phyloP scores from a whole-genome alignment of 2,113 vertebrate species.

The Chlamydotis undulata region DNA sequence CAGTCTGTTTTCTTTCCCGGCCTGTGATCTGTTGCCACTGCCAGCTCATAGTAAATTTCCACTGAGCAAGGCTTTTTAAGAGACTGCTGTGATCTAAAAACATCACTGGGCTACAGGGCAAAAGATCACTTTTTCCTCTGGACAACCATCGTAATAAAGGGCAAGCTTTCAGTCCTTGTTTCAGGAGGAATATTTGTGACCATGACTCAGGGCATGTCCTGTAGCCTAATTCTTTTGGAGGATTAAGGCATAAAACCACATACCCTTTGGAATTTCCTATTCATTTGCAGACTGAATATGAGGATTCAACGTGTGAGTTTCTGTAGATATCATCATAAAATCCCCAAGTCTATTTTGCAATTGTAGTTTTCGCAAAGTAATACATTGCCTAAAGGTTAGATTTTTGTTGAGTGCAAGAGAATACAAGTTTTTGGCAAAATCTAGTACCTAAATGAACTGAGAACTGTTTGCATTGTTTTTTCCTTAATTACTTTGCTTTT shows the following conservation, averaged over 20 bases:
- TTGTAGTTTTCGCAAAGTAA: background rate
- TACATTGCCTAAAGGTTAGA: background rate
- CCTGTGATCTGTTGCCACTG: background rate
- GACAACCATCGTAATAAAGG: background rate
- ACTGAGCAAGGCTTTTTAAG: background rate
- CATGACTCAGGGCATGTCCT: background rate
- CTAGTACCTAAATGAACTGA: background rate
- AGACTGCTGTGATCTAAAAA: background rate
- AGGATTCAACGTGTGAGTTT: background rate
- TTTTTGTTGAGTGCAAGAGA: background rate
- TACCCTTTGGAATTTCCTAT: background rate
- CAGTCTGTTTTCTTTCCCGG: background rate
- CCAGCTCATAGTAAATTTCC: background rate
- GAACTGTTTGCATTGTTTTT: background rate
- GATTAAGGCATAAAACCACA: background rate
- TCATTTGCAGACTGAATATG: background rate
- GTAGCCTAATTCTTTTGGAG: background rate
- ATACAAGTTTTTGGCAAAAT: background rate
- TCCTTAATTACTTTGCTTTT: constrained; percentile 31
- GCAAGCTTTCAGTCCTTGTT: background rate
- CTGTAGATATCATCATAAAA: background rate
- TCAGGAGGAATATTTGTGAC: background rate
- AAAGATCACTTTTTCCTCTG: background rate
- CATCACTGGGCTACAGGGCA: background rate
- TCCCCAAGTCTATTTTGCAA: rapidly evolving